phyloP scores from a whole-genome alignment of 2,888 invertebrate species.

The Agrilus mali region DNA sequence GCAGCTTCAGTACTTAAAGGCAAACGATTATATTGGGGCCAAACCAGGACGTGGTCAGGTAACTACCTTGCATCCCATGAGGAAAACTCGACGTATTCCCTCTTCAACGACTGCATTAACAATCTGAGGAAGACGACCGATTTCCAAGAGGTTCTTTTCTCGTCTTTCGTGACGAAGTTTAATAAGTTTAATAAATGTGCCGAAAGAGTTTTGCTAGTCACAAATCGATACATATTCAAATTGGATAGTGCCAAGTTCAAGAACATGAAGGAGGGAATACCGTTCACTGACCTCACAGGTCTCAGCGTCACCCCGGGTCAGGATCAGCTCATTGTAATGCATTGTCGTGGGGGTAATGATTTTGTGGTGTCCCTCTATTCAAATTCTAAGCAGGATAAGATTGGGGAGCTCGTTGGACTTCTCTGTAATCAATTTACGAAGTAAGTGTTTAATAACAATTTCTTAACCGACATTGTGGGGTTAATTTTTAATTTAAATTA shows the following conservation, averaged over 20 bases:
- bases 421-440: slow-evolving; percentile 61
- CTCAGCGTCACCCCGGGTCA: slow-evolving; percentile 74
- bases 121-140: slow-evolving; percentile 54
- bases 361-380: slow-evolving; percentile 64
- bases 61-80: slow-evolving; percentile 60
- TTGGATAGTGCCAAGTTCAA: slow-evolving; percentile 78
- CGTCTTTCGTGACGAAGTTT: slow-evolving; percentile 57
- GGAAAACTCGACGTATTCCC: slow-evolving; percentile 54
- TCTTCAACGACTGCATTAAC: slow-evolving; percentile 53
- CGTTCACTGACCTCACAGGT: slow-evolving; percentile 48
- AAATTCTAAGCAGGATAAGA: slow-evolving; percentile 49
- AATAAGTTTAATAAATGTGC: slow-evolving; percentile 52
- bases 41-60: slow-evolving; percentile 68
- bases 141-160: slow-evolving; percentile 50
- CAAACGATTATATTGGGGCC: slow-evolving; percentile 58
- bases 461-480: no score
- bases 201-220: slow-evolving; percentile 78
- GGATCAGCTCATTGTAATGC: slow-evolving; percentile 79
- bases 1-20: slow-evolving; percentile 62
- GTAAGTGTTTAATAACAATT: slow-evolving; percentile 42
- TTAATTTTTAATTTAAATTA: slow-evolving; percentile 12
- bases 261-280: slow-evolving; percentile 65
- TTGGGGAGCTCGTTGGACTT: slow-evolving; percentile 79
- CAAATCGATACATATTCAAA: slow-evolving; percentile 76
- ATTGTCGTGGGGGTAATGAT: slow-evolving; percentile 80